A percentile compares a stretch with the other conserved stretches of the same genome.
phyloP scores from a whole-genome alignment of 2,113 vertebrate species.

The Gambusia holbrooki region DNA sequence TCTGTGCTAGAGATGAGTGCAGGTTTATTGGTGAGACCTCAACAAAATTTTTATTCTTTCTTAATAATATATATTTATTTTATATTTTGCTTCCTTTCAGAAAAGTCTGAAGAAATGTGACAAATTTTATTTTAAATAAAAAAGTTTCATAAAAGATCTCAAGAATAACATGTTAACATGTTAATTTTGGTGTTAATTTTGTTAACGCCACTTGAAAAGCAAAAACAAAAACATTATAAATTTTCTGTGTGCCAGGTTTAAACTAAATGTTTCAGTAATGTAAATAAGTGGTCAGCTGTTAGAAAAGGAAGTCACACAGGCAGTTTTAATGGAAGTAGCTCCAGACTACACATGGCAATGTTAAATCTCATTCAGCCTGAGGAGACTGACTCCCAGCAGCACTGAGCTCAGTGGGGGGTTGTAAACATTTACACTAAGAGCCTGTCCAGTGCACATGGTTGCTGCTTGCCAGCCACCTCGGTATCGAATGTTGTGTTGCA shows the following conservation, averaged over 20 bases:
- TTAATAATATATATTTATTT: too few relatives aligned
- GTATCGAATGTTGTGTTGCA: conserved; percentile 83
- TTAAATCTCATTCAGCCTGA: conserved; percentile 78
- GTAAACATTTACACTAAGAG: conserved; percentile 88
- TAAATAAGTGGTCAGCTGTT: conserved; percentile 25
- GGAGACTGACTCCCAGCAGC: conserved; percentile 81
- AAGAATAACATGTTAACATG: neutral
- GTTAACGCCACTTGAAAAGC: neutral
- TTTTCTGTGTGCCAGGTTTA: neutral
- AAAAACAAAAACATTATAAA: neutral
- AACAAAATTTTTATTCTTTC: too few relatives aligned
- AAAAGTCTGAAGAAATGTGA: neutral
- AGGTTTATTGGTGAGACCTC: too few relatives aligned
- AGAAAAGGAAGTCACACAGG: conserved; percentile 52
- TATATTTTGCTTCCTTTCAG: neutral
- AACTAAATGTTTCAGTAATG: conserved; percentile 4
- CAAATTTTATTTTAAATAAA: neutral
- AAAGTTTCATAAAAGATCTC: neutral
- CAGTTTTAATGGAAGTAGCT: conserved; percentile 66
- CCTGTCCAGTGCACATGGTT: conserved; percentile 86
- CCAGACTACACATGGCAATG: conserved; percentile 70
- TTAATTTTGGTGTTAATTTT: too few relatives aligned
- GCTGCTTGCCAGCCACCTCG: conserved; percentile 83
- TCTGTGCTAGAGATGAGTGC: too few relatives aligned
- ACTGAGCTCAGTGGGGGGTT: conserved; percentile 83